phyloP scores from a whole-genome alignment of 2,113 vertebrate genomes.

The Edolisoma coerulescens region DNA sequence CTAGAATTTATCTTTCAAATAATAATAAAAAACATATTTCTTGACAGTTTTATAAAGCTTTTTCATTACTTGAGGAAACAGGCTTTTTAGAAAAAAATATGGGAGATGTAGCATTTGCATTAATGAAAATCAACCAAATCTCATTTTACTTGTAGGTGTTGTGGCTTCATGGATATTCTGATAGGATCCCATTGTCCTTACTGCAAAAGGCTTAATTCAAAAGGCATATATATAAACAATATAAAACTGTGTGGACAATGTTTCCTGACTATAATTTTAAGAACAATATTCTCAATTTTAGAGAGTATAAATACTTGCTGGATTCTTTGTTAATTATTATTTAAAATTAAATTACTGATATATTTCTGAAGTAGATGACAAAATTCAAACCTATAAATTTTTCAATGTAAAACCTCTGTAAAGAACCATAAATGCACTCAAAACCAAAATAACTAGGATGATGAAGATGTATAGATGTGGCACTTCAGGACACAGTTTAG shows the following conservation, averaged over 20 bases:
- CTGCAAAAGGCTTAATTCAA: background rate
- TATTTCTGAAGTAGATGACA: background rate
- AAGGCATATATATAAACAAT: background rate
- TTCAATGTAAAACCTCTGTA: background rate
- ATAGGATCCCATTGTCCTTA: background rate
- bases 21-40: background rate
- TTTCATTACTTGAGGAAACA: background rate
- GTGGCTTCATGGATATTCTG: background rate
- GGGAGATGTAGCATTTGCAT: background rate
- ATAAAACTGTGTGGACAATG: background rate
- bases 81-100: background rate
- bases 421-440: background rate
- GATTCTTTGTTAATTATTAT: background rate
- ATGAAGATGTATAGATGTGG: background rate
- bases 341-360: background rate
- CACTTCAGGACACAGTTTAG: rapidly evolving
- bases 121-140: background rate
- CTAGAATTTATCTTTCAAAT: background rate
- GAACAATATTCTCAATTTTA: background rate
- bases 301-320: background rate
- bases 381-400: background rate
- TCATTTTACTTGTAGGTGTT: background rate
- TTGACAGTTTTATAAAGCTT: background rate
- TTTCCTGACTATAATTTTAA: background rate
- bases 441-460: background rate